Conservation (phyloP, 2,888 invertebrate species). For the Kuschelorhynchus macadamiae region DNA sequence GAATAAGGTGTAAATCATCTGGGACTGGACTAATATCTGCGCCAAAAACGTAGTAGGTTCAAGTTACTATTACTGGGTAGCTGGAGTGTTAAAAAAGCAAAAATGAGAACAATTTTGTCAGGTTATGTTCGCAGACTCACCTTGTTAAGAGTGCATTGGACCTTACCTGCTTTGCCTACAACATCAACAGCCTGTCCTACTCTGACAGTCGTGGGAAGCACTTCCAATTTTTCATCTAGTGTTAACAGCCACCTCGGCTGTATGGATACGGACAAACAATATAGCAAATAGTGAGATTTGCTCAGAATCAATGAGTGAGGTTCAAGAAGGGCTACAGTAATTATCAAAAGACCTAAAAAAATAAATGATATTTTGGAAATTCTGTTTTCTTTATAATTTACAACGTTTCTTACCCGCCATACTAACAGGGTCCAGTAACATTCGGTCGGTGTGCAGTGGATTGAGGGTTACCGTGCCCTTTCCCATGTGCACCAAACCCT, state of each 20-base stretch:
- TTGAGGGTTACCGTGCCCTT: conserved; percentile 97
- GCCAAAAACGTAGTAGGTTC: no score
- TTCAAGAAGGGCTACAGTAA: conserved; percentile 62
- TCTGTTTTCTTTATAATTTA: conserved; percentile 7
- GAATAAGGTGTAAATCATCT: no score
- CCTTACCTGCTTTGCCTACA: conserved; percentile 94
- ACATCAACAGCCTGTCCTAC: conserved; percentile 97
- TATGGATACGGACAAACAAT: conserved; percentile 95
- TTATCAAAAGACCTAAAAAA: conserved; percentile 62
- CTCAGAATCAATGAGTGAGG: conserved; percentile 77
- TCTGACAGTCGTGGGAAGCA: conserved; percentile 91
- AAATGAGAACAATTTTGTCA: no score
- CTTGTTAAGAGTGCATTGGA: no score
- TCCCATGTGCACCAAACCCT: conserved; percentile 96
- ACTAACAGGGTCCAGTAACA: conserved; percentile 93
- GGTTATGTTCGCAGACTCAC: no score
- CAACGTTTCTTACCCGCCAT: conserved; percentile 80
- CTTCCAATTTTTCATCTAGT: conserved; percentile 92
- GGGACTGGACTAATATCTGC: no score
- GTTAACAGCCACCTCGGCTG: conserved; percentile 98
- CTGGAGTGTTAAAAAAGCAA: no score
- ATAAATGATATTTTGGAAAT: neutral
- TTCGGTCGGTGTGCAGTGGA: conserved; percentile 96
- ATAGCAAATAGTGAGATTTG: conserved; percentile 94
- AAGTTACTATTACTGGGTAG: no score